These are phyloP conservation scores for Fregetta grallaria DNA, from an alignment of 2,113 vertebrate species.

Conservation along the genomic window DNA sequence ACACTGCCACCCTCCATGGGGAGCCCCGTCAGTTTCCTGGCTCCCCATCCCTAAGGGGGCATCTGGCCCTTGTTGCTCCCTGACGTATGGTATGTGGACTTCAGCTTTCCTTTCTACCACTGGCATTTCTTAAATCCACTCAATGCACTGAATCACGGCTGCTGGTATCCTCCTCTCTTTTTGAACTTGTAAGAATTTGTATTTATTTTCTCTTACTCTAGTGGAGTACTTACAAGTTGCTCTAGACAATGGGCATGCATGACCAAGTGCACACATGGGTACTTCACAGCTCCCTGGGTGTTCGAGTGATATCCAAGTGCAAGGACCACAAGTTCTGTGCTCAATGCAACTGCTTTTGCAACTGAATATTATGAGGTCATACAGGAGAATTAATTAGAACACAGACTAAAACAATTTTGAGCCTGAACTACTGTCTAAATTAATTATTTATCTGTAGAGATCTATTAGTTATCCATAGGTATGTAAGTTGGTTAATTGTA, in stretches of 20 bases:
- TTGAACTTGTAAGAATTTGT: neutral
- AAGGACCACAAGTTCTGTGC: neutral
- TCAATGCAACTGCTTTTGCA: neutral
- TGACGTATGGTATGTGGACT: fast-evolving
- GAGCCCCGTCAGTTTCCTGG: fast-evolving
- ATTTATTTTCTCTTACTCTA: neutral
- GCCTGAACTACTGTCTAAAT: neutral
- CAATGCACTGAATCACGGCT: neutral
- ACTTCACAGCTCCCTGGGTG: neutral
- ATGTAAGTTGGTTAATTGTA: neutral
- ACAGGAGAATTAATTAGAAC: neutral
- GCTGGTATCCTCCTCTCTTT: neutral
- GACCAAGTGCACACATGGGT: fast-evolving
- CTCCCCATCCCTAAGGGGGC: fast-evolving
- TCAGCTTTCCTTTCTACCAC: neutral
- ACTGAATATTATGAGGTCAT: neutral
- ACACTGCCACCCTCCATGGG: fast-evolving
- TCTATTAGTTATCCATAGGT: neutral
- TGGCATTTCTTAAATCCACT: neutral
- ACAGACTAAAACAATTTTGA: neutral
- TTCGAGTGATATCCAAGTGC: neutral
- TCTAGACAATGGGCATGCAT: neutral
- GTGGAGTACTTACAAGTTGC: neutral
- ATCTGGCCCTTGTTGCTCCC: neutral
- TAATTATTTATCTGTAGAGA: neutral